phyloP scores from a whole-genome alignment of 2,888 invertebrate genomes.

The Sesia apiformis region DNA sequence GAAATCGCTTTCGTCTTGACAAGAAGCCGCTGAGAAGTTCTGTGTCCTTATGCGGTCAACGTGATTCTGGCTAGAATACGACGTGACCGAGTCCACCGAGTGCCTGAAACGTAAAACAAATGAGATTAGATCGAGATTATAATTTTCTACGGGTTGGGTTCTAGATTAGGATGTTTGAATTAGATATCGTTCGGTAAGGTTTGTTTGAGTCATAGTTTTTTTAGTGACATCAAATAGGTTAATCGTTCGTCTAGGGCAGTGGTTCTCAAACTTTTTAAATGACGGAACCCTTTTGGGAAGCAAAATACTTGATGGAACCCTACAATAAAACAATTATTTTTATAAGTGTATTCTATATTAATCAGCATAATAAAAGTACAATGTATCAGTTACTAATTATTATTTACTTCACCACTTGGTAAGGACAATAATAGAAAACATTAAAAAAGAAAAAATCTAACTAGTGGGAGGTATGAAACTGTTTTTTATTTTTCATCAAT shows the following conservation, averaged over 20 bases:
- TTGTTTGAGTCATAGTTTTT: conserved; percentile 33
- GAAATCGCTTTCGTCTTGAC: conserved; percentile 69
- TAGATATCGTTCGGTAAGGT: conserved; percentile 36
- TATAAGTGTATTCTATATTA: no score
- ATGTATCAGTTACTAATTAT: no score
- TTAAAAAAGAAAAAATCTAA: no score
- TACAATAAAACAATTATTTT: no score
- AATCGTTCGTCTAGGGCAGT: neutral
- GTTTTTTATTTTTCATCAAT: no score
- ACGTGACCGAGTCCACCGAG: conserved; percentile 75
- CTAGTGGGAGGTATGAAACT: no score
- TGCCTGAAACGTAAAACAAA: conserved; percentile 62
- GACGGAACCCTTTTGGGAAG: no score
- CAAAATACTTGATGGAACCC: no score
- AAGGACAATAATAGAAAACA: no score
- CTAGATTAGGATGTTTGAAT: conserved; percentile 48
- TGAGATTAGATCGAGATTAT: conserved; percentile 45
- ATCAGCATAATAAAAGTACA: no score
- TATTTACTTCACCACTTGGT: no score
- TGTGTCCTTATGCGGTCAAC: conserved; percentile 74
- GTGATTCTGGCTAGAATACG: conserved; percentile 76
- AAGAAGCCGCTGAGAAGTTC: conserved; percentile 72
- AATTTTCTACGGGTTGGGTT: conserved; percentile 22
- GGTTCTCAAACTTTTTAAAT: no score
- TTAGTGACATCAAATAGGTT: neutral